Percentiles rank a stretch among this genome's conserved stretches.
These are phyloP conservation scores for Eurystomus gularis DNA, from an alignment of 2,113 vertebrate genomes.

Conservation along the genomic window DNA sequence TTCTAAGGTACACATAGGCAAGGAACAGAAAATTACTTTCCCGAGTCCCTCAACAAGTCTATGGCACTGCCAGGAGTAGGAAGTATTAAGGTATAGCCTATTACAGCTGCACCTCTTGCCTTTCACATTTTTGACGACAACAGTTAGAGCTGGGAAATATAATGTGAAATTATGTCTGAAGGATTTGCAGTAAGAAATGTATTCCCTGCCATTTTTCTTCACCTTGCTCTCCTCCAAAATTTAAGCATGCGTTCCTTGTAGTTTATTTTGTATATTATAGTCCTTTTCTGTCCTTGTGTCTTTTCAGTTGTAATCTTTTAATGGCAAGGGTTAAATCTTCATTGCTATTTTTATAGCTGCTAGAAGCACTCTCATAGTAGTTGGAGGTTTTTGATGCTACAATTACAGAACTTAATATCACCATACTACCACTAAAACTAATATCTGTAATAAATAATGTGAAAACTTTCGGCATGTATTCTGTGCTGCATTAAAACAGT, in stretches of 20 bases:
- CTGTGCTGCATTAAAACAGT: not conserved
- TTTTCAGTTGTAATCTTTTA: not conserved
- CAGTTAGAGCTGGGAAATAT: not conserved
- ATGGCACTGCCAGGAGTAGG: not conserved
- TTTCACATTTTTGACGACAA: not conserved
- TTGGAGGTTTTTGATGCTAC: not conserved
- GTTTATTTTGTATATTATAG: not conserved
- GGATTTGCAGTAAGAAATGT: not conserved
- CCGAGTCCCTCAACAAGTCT: not conserved
- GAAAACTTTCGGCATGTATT: not conserved
- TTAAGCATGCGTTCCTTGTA: not conserved
- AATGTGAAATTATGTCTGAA: not conserved
- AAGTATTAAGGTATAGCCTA: not conserved
- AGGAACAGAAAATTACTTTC: not conserved
- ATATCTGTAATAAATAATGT: not conserved
- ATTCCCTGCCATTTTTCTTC: not conserved
- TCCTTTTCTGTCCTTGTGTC: not conserved
- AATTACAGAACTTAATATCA: not conserved
- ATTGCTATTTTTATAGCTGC: not conserved
- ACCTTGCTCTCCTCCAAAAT: not conserved
- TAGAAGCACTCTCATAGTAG: not conserved
- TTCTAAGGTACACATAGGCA: not conserved
- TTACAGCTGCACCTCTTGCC: not conserved
- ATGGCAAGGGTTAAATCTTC: not conserved
- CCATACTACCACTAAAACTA: not conserved